Conservation (phyloP, 2,888 invertebrate genomes). For the Galerucella nymphaeae region DNA sequence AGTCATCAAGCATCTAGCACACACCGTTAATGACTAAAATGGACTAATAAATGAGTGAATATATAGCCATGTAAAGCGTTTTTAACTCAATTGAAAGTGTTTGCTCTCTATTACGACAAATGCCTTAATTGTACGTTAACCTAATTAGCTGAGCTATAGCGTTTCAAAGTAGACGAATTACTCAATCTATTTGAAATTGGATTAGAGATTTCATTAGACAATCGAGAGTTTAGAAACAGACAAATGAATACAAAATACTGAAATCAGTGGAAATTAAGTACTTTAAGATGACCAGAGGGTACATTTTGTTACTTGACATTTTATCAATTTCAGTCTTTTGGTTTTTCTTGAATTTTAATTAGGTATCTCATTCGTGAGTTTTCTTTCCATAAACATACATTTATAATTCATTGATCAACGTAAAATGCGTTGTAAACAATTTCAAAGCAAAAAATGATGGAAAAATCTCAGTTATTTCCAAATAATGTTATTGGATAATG, state of each 20-base stretch:
- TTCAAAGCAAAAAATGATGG: too few relatives aligned
- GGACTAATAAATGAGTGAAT: neutral
- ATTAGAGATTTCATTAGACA: neutral
- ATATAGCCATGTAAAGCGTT: neutral
- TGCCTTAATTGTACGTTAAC: neutral
- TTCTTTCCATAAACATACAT: too few relatives aligned
- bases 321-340: too few relatives aligned
- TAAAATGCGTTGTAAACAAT: too few relatives aligned
- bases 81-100: neutral
- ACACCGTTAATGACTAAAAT: neutral
- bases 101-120: neutral
- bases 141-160: conserved; percentile 1
- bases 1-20: neutral
- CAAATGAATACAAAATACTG: neutral
- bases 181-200: neutral
- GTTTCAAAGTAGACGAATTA: neutral
- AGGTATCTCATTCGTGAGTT: too few relatives aligned
- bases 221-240: neutral
- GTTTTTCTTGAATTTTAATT: too few relatives aligned
- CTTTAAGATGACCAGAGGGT: neutral
- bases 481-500: too few relatives aligned
- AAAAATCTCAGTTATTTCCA: too few relatives aligned
- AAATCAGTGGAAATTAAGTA: neutral
- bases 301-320: neutral
- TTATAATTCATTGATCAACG: too few relatives aligned